A percentile compares a stretch with the other conserved stretches of the same genome.
Evolutionary conservation across 2,888 invertebrate species (phyloP).

Genomic region (Microchrysa polita): DNA sequence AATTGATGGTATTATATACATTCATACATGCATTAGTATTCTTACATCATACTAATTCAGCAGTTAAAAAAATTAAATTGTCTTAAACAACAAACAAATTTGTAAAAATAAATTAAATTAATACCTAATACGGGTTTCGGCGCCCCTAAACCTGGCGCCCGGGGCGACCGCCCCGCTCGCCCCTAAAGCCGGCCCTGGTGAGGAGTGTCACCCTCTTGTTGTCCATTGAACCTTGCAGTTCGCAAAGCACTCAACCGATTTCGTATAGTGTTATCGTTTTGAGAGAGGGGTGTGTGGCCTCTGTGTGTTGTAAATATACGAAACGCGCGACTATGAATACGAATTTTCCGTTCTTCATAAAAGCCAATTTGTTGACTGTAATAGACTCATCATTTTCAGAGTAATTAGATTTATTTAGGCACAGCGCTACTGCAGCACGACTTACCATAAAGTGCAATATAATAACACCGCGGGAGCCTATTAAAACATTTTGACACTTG

Average conservation of each 20-base stretch:
- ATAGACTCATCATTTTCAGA: constrained; percentile 39
- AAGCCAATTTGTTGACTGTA: constrained; percentile 44
- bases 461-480: constrained; percentile 29
- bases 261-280: constrained; percentile 23
- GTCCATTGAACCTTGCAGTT: not conserved
- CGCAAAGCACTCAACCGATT: not conserved
- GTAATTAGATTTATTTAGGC: constrained; percentile 45
- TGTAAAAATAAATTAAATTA: no score
- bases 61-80: no score
- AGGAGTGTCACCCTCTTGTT: not conserved
- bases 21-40: no score
- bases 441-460: constrained; percentile 30
- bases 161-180: no score
- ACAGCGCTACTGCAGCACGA: constrained; percentile 35
- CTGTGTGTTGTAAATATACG: no score
- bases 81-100: no score
- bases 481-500: constrained; percentile 44
- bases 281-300: constrained; percentile 29
- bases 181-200: no score
- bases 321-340: constrained; percentile 8
- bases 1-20: no score
- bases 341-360: not conserved
- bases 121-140: no score
- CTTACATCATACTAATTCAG: no score
- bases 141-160: no score